Base-by-base conservation (phyloP, 2,113 vertebrate genomes). In the Brachyhypopomus occidentalis region DNA sequence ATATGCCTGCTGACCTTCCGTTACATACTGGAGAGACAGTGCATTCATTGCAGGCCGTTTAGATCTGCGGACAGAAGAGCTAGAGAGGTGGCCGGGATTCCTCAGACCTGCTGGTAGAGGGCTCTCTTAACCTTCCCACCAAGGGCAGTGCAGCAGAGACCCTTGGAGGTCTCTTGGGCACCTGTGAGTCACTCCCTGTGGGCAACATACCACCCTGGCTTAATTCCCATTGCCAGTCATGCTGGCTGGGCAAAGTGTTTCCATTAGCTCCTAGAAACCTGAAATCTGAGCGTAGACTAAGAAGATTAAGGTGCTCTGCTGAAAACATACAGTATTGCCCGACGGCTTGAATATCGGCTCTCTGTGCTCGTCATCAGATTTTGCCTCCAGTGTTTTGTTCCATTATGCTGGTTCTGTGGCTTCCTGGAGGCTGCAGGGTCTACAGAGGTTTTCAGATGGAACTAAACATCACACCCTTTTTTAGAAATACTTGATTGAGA, bases 1-100 rank as follows among this genome's bases (percentile, higher is more conserved):
- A 79, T n/a, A 70, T 64, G 70, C 64, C 77, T 70, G 19, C 59
- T 59, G 36, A 58, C 63, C 75, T 66, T 67, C 56, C 27, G 23
- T 48, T 67, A 64, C 22, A 41, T 20, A 16, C 30, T 69, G 62
- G 55, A 38, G 25, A 75, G 14, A 34, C n/a, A 62, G 58, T 64
- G 25, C 34, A 41, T 41, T 20, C 34, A 41, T 38, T 56, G 19
- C 41, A 77, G 75, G n/a, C 16, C 12, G 12, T 67, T 17, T 77
- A 48, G 6, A 11, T 5, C 34, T 41, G 2, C 41, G 30, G 4
- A 30, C 17, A 9, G 30, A 14, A 4, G 63, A 20, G 63, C 63
- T 66, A 0, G 1, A 66, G 63, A 16, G 45, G 45, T 52, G 63
- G 25, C 58, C 20, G 8, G 58, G 58, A 60, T 60, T 70, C n/a